Percentiles rank a stretch among this genome's conserved stretches.
Conservation (phyloP, 53 echinoderm and acorn worm genomes). For the Crossaster papposus region DNA sequence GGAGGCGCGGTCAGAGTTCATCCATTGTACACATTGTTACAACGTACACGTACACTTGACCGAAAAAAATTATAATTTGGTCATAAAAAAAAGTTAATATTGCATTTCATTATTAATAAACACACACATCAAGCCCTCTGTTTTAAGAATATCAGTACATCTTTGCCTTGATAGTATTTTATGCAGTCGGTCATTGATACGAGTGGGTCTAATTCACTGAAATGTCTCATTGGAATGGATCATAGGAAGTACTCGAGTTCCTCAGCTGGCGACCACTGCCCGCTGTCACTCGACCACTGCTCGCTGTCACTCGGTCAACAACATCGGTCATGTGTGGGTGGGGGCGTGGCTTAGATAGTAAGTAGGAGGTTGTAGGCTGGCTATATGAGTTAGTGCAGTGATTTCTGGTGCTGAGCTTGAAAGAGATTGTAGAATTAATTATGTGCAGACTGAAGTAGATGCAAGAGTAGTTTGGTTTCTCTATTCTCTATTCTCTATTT, state of each 20-base stretch:
- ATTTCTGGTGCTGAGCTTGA: too few species aligned
- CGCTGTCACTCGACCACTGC: not conserved
- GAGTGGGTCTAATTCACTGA: not conserved
- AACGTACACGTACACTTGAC: too few species aligned
- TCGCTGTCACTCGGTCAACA: not conserved
- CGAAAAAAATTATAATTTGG: too few species aligned
- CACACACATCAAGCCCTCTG: not conserved
- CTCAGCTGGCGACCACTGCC: not conserved
- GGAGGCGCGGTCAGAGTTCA: too few species aligned
- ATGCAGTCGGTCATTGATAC: not conserved
- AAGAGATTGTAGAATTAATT: too few species aligned
- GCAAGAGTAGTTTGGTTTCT: too few species aligned
- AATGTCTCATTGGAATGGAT: slow-evolving; percentile 18
- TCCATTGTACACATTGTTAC: too few species aligned
- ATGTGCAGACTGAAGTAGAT: too few species aligned
- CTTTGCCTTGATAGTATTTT: not conserved
- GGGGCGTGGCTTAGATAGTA: not conserved
- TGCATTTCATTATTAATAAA: not conserved
- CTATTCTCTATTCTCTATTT: too few species aligned
- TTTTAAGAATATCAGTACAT: not conserved
- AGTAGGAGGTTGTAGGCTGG: not conserved
- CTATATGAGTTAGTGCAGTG: too few species aligned
- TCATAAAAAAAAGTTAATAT: not conserved
- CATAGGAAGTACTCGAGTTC: not conserved
- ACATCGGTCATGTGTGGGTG: not conserved